Percentiles rank a stretch among this genome's conserved stretches.
These are phyloP conservation scores for Grammomys dolichurus DNA, from an alignment of 2,113 vertebrate genomes.

Conservation along the genomic window DNA sequence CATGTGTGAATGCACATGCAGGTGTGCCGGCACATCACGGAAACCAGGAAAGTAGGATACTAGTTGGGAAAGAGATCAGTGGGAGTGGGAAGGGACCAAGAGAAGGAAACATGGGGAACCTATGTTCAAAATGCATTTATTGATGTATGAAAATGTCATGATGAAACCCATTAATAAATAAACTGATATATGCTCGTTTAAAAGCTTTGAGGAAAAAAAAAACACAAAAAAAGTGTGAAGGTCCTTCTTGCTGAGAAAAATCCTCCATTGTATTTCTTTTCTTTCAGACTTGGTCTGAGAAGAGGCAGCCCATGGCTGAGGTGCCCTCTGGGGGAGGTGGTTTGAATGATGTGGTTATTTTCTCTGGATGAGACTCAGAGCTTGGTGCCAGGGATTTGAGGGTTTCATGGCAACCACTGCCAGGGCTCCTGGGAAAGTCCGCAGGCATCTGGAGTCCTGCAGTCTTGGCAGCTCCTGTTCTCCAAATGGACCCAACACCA, in stretches of 20 bases:
- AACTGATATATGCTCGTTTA: background rate
- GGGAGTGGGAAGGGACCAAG: too few relatives aligned
- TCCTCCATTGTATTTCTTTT: background rate
- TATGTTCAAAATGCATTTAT: background rate
- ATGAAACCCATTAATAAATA: background rate
- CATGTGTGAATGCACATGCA: accelerated
- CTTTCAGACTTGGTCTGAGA: background rate
- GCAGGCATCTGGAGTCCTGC: conserved; percentile 51
- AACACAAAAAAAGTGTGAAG: background rate
- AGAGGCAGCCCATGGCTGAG: background rate
- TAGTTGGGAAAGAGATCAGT: background rate
- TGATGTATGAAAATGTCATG: too few relatives aligned
- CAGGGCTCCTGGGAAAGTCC: conserved; percentile 77
- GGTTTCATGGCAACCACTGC: conserved; percentile 74
- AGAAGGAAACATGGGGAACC: background rate
- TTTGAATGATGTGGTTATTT: background rate
- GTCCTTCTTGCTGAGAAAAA: background rate
- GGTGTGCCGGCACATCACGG: background rate
- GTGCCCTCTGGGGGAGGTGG: background rate
- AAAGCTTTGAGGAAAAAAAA: too few relatives aligned
- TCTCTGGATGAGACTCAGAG: background rate
- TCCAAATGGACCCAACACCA: conserved; percentile 42
- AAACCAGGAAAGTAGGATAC: background rate
- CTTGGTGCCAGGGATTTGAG: conserved; percentile 38
- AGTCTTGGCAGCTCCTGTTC: conserved; percentile 49